These are phyloP conservation scores for Temnothorax unifasciatus DNA, from an alignment of 2,888 invertebrate genomes.

Conservation along the genomic window DNA sequence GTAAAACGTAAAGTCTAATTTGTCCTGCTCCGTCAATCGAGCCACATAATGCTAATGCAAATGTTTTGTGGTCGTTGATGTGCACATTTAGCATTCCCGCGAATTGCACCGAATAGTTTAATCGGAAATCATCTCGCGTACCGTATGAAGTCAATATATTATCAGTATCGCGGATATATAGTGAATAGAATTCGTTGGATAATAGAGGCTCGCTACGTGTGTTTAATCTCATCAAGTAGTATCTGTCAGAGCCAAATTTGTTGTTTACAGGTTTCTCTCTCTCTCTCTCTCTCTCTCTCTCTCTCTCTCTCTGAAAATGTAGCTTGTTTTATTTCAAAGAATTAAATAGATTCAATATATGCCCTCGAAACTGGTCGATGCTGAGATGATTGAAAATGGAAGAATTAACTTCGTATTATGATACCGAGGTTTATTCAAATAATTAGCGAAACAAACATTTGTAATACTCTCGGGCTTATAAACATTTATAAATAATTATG, in stretches of 20 bases:
- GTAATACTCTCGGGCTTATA: neutral
- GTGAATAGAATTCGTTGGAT: conserved; percentile 33
- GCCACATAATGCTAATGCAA: conserved; percentile 5
- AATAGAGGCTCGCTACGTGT: conserved; percentile 34
- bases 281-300: no score
- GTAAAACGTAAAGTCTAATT: conserved; percentile 36
- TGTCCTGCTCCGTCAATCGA: neutral
- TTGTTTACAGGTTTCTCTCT: neutral
- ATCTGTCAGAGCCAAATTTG: conserved; percentile 19
- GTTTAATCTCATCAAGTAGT: conserved; percentile 41
- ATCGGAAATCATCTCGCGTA: conserved; percentile 60
- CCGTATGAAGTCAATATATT: conserved; percentile 53
- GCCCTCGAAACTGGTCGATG: neutral
- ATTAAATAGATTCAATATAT: neutral
- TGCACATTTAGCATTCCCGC: conserved; percentile 33
- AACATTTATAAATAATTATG: conserved; percentile 37
- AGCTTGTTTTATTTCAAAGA: neutral
- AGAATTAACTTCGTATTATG: neutral
- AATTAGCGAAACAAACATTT: conserved; percentile 6
- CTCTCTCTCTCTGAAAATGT: neutral
- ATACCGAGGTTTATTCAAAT: neutral
- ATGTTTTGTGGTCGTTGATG: conserved; percentile 36
- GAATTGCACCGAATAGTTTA: conserved; percentile 61
- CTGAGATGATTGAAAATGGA: neutral
- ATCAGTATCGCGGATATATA: conserved; percentile 41